Base-by-base conservation (phyloP, 1,140 invertebrate genomes). In the Eriocheir sinensis region DNA sequence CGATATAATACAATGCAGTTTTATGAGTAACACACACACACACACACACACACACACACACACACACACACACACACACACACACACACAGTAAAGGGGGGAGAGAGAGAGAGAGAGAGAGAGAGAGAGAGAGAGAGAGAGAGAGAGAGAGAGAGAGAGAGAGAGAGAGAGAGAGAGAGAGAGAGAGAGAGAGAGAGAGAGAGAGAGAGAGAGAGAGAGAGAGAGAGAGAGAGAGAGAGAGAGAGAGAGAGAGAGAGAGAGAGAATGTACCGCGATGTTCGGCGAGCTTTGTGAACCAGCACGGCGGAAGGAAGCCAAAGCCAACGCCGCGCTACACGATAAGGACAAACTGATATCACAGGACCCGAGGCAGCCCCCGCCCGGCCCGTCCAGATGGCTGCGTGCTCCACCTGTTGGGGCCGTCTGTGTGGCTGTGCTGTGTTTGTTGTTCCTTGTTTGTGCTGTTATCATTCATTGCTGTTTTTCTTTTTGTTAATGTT, bases 111-210 rank as follows among this genome's bases (percentile, higher is more conserved):
- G 4, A 48, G 44, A 48, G 4, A 48, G 53, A 60, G 9, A 6
- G 44, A 48, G 15, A 48, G 4, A 15, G 44, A 48, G 21, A 60
- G 53, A 60, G 60, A n/a, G 60, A n/a, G 60, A n/a, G 60, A n/a
- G 60, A 2, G 60, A 72, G 60, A 72, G 60, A 72, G 60, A 72
- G 60, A 72, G 60, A 72, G 60, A 72, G 60, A 72, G 60, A 72
- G 60, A 72, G 60, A 72, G 60, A 72, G 60, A 72, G 60, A 72
- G 60, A 72, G 60, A 72, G 60, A 72, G 60, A 72, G 60, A 72
- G 60, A 72, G 60, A 72, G 60, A 72, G 60, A 72, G 60, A 72
- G 60, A 72, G 60, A 72, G 60, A 72, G 60, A 72, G 60, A 72
- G 60, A 72, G 60, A 72, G 60, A 72, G 60, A 72, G 60, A 72